Conservation (phyloP, 1,140 invertebrate species). For the Dryas iulia region DNA sequence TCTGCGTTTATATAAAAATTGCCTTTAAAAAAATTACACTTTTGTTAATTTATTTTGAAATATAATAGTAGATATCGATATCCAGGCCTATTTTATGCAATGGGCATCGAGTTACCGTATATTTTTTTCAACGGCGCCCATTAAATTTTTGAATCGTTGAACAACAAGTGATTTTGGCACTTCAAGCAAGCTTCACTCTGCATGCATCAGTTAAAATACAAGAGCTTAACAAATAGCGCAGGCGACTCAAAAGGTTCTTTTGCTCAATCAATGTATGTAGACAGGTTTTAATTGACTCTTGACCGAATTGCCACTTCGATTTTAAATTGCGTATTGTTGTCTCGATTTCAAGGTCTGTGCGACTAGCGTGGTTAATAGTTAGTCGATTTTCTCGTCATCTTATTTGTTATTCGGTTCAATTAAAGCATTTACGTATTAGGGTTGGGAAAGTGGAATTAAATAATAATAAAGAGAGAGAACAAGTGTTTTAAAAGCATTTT, state of each 20-base stretch:
- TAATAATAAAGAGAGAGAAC: too few relatives aligned
- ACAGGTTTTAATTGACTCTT: constrained; percentile 35
- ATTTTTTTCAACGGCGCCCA: background rate
- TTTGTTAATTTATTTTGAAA: background rate
- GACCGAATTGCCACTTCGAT: constrained; percentile 34
- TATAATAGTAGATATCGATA: background rate
- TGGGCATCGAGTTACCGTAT: background rate
- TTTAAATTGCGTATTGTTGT: constrained; percentile 37
- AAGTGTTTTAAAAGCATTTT: too few relatives aligned
- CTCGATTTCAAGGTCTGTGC: constrained; percentile 31
- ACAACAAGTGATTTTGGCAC: constrained; percentile 9
- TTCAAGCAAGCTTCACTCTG: background rate
- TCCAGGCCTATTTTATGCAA: background rate
- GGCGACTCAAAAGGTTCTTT: constrained; percentile 15
- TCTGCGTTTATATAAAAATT: background rate
- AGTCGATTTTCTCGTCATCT: constrained; percentile 1
- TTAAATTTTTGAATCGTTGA: background rate
- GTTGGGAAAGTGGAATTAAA: too few relatives aligned
- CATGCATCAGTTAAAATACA: constrained; percentile 1
- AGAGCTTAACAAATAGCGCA: constrained; percentile 12
- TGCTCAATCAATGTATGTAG: constrained; percentile 19
- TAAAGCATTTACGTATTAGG: too few relatives aligned
- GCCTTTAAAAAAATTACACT: background rate
- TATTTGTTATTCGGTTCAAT: background rate
- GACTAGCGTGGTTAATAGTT: constrained; percentile 22